These are phyloP conservation scores for Ptilodon capucinus DNA, from an alignment of 2,888 invertebrate genomes.

Conservation along the genomic window DNA sequence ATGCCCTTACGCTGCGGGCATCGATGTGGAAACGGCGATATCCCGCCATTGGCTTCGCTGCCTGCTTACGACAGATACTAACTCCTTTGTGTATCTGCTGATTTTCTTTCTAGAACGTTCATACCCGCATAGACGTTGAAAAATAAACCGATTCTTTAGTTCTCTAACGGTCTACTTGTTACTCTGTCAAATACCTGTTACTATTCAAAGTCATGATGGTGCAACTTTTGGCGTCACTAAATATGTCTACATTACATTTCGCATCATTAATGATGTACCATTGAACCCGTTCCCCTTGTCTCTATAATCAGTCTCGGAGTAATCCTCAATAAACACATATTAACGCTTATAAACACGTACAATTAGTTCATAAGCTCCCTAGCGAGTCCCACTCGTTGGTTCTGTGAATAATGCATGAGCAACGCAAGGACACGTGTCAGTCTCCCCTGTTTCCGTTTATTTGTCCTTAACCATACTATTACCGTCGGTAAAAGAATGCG, in stretches of 20 bases:
- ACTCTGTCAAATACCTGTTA: too few relatives aligned
- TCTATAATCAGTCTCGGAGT: too few relatives aligned
- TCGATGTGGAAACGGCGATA: not conserved
- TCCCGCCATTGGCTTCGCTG: not conserved
- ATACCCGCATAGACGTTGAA: not conserved
- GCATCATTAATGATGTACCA: too few relatives aligned
- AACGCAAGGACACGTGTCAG: not conserved
- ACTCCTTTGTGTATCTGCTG: not conserved
- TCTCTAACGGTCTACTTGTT: too few relatives aligned
- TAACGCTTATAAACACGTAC: constrained; percentile 1
- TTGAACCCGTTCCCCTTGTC: too few relatives aligned
- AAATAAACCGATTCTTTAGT: not conserved
- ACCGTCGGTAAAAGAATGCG: too few relatives aligned
- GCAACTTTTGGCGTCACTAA: too few relatives aligned
- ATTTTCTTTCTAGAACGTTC: not conserved
- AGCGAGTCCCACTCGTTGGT: constrained; percentile 13
- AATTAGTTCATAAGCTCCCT: constrained; percentile 17
- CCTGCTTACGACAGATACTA: not conserved
- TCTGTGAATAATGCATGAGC: constrained; percentile 28
- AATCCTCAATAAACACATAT: constrained; percentile 9
- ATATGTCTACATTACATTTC: too few relatives aligned
- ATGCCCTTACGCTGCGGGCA: not conserved
- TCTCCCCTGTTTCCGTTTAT: too few relatives aligned
- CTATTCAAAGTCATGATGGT: too few relatives aligned
- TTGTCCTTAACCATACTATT: too few relatives aligned